Conservation (phyloP, 2,797 vertebrate species). For the Lophius americanus region DNA sequence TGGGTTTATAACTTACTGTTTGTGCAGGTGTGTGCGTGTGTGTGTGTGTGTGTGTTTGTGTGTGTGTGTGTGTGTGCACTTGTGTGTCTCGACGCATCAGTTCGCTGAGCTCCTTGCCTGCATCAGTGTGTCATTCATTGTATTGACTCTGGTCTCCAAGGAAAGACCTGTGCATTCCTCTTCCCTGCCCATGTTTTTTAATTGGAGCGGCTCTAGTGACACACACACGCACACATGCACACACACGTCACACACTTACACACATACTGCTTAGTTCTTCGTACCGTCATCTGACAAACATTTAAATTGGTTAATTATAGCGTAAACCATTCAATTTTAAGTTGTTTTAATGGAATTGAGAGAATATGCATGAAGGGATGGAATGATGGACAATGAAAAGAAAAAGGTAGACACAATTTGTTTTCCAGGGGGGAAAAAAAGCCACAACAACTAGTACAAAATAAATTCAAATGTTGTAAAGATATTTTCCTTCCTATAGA, state of each 20-base stretch:
- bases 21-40: conserved; percentile 29
- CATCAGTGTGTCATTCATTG: conserved; percentile 66
- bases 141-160: conserved; percentile 75
- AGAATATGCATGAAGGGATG: not conserved
- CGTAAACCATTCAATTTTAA: conserved; percentile 17
- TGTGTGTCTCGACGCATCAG: conserved; percentile 35
- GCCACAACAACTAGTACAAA: no score
- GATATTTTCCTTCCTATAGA: no score
- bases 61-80: conserved; percentile 31
- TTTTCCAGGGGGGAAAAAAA: no score
- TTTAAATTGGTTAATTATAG: conserved; percentile 38
- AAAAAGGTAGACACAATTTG: no score
- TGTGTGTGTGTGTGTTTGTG: conserved; percentile 17
- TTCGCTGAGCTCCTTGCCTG: conserved; percentile 50
- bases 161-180: conserved; percentile 67
- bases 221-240: not conserved
- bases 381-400: not conserved
- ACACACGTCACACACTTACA: conserved; percentile 6
- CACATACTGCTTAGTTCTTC: not conserved
- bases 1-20: conserved; percentile 43
- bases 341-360: not conserved
- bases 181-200: conserved; percentile 81
- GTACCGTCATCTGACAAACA: conserved; percentile 22
- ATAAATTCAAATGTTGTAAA: no score
- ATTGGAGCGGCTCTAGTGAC: conserved; percentile 62